Percentiles rank a stretch among this genome's conserved stretches.
Evolutionary conservation across 1,140 invertebrate species (phyloP).

Genomic region (Chironomus striatipennis): DNA sequence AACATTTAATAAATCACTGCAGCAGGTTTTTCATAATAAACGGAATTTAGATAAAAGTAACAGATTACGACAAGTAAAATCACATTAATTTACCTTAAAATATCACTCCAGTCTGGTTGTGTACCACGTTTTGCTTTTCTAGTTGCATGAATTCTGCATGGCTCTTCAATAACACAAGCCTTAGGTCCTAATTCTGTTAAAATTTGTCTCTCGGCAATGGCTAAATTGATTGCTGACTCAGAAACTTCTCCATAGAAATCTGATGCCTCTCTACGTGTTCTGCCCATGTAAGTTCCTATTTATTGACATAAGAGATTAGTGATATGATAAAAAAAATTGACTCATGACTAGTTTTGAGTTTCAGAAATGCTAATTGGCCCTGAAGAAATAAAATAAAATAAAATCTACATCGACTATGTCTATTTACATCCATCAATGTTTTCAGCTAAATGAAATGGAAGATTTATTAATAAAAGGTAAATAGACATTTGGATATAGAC

Average conservation of each 20-base stretch:
- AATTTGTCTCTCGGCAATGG: slow-evolving; percentile 53
- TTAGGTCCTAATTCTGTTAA: slow-evolving; percentile 52
- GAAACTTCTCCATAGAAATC: slow-evolving; percentile 34
- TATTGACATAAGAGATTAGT: background rate
- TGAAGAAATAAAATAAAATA: slow-evolving; percentile 8
- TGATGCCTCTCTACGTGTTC: slow-evolving; percentile 41
- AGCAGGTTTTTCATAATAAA: too few relatives aligned
- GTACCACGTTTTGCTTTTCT: slow-evolving; percentile 34
- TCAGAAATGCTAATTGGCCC: slow-evolving; percentile 11
- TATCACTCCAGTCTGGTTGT: slow-evolving; percentile 48
- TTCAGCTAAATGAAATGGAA: too few relatives aligned
- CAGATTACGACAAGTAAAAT: background rate
- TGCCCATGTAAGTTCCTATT: slow-evolving; percentile 52
- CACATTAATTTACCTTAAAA: slow-evolving; percentile 48
- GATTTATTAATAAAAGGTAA: too few relatives aligned
- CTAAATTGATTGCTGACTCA: slow-evolving; percentile 44
- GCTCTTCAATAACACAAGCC: slow-evolving; percentile 57
- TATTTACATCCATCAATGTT: too few relatives aligned
- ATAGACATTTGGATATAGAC: too few relatives aligned
- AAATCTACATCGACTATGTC: background rate
- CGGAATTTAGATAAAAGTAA: too few relatives aligned
- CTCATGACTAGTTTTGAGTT: background rate
- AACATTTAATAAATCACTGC: too few relatives aligned
- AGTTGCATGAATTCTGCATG: slow-evolving; percentile 53
- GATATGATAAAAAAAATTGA: background rate